Evolutionary conservation across 2,113 vertebrate species (phyloP).

Genomic region (Cyanistes caeruleus): DNA sequence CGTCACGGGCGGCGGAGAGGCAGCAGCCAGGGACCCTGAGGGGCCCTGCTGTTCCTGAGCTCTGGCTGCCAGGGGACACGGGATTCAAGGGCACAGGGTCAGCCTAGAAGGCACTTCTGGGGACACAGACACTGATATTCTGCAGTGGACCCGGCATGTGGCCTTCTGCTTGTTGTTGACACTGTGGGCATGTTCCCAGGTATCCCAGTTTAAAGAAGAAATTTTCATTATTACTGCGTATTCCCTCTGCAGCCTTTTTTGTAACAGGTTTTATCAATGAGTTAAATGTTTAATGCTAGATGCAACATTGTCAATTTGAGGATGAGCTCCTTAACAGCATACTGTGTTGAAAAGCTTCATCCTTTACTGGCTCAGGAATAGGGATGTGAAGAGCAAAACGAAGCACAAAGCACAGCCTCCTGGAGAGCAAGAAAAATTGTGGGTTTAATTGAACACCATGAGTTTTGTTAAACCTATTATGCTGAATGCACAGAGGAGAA

Average conservation of each 20-base stretch:
- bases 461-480: neutral
- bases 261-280: neutral
- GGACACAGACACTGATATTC: neutral
- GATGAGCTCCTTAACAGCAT: neutral
- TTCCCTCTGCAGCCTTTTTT: neutral
- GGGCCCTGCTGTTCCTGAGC: neutral
- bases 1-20: rapidly evolving
- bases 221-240: neutral
- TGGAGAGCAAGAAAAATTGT: neutral
- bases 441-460: neutral
- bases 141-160: neutral
- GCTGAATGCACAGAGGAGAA: neutral
- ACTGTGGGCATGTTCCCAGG: neutral
- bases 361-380: neutral
- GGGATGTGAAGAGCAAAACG: neutral
- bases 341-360: neutral
- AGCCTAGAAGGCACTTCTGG: neutral
- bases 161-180: neutral
- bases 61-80: neutral
- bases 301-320: neutral
- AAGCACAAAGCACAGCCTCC: neutral
- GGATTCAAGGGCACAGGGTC: neutral
- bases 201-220: neutral
- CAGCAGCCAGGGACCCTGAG: neutral
- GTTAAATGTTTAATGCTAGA: neutral